Evolutionary conservation across 2,888 invertebrate genomes (phyloP).

Genomic region (Thereva nobilitata): DNA sequence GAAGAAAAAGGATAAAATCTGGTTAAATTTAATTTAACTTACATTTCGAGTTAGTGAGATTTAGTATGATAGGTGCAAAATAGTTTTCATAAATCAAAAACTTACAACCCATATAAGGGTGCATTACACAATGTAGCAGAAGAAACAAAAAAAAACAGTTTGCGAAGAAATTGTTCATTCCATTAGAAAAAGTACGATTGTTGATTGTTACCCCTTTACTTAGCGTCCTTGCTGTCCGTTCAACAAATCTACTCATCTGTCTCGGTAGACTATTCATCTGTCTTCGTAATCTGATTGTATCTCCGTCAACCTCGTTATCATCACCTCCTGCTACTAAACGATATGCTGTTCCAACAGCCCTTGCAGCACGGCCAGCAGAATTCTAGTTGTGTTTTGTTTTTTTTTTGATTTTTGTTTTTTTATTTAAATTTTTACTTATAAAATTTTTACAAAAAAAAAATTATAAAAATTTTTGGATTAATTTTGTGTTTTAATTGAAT

Average conservation of each 20-base stretch:
- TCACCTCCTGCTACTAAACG: constrained; percentile 78
- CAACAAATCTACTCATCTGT: constrained; percentile 50
- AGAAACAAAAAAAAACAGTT: no score
- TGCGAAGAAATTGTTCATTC: no score
- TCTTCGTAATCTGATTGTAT: constrained; percentile 25
- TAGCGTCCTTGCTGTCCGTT: constrained; percentile 59
- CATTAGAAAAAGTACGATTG: no score
- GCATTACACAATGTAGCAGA: no score
- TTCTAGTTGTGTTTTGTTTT: constrained; percentile 60
- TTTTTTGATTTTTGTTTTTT: constrained; percentile 30
- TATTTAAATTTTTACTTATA: neutral
- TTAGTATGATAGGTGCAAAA: no score
- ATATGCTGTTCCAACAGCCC: constrained; percentile 78
- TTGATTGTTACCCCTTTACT: constrained; percentile 40
- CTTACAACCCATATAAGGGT: no score
- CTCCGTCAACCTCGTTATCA: constrained; percentile 54
- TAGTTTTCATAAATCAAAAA: no score
- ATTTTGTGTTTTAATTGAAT: constrained; percentile 4
- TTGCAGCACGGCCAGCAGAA: constrained; percentile 78
- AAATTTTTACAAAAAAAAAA: constrained; percentile 23
- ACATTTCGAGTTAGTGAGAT: no score
- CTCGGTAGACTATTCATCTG: constrained; percentile 19
- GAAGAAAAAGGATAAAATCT: no score
- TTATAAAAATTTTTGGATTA: constrained; percentile 17
- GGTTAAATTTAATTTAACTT: no score